A percentile compares a stretch with the other conserved stretches of the same genome.
Evolutionary conservation across 1,140 invertebrate species (phyloP).

Genomic region (Ceratosolen solmsi): DNA sequence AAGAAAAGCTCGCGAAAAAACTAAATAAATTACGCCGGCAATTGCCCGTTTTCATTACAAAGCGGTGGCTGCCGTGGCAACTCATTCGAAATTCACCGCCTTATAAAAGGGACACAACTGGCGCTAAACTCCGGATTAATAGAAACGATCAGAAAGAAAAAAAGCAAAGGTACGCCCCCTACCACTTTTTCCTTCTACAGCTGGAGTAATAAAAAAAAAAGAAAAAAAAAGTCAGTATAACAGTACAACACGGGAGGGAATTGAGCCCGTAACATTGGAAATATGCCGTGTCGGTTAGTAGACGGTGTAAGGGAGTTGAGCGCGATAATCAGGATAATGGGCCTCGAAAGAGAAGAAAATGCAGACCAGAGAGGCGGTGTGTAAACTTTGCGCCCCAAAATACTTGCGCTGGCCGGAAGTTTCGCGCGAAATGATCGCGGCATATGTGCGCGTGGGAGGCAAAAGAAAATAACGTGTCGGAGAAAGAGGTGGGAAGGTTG

Average conservation of each 20-base stretch:
- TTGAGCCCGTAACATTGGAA: conserved; percentile 23
- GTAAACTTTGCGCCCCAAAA: conserved; percentile 30
- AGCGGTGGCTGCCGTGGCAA: not conserved
- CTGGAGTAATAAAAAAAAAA: not conserved
- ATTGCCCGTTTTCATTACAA: conserved; percentile 20
- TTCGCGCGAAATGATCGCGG: not conserved
- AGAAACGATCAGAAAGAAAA: not conserved
- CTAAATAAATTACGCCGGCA: not conserved
- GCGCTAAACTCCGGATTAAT: conserved; percentile 1
- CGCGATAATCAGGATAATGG: conserved; percentile 13
- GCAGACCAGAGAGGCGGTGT: not conserved
- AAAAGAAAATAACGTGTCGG: too few relatives aligned
- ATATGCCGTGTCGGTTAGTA: conserved; percentile 10
- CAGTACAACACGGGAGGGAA: conserved; percentile 2
- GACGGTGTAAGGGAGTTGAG: not conserved
- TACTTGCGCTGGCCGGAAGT: conserved; percentile 1
- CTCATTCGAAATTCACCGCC: not conserved
- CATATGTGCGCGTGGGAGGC: not conserved
- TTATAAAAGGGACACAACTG: not conserved
- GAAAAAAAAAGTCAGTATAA: too few relatives aligned
- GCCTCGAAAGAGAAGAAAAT: not conserved
- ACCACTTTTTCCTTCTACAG: not conserved
- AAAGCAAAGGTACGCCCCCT: not conserved
- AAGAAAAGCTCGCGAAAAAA: conserved; percentile 11
- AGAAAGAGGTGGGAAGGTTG: too few relatives aligned